These are phyloP conservation scores for Burhinus bistriatus DNA, from an alignment of 2,113 vertebrate genomes.

Conservation along the genomic window DNA sequence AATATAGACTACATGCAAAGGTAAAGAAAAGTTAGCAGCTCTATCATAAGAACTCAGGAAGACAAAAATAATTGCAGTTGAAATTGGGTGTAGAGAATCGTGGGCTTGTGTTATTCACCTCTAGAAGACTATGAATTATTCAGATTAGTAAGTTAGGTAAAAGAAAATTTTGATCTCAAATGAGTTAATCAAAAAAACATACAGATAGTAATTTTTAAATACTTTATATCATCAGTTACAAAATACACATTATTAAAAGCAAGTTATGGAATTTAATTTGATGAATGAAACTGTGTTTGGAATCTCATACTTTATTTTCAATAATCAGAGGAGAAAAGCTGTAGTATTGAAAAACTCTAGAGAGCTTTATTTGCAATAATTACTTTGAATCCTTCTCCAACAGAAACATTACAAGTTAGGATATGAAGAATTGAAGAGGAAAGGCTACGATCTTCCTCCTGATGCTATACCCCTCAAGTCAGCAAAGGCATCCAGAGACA, in stretches of 20 bases:
- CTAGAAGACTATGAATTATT: neutral
- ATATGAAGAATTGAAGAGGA: slow-evolving; percentile 86
- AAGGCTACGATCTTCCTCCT: slow-evolving; percentile 84
- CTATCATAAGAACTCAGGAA: neutral
- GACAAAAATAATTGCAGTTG: neutral
- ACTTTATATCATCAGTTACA: neutral
- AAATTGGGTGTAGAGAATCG: neutral
- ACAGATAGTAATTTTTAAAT: neutral
- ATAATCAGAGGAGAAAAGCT: neutral
- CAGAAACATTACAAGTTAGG: slow-evolving; percentile 87
- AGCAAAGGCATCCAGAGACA: slow-evolving; percentile 85
- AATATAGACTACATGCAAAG: neutral
- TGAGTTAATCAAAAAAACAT: neutral
- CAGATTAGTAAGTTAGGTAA: neutral
- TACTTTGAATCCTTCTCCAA: neutral
- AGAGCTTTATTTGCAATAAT: neutral
- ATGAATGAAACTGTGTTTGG: neutral
- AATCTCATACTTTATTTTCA: neutral
- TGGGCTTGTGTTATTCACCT: neutral
- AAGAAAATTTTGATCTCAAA: neutral
- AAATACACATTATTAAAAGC: neutral
- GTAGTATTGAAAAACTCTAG: neutral
- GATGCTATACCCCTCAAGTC: slow-evolving; percentile 87
- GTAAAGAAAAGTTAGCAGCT: neutral
- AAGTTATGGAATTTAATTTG: neutral